These are phyloP conservation scores for Drosophila sp. DNA, from an alignment of 1,140 invertebrate genomes.

Conservation along the genomic window DNA sequence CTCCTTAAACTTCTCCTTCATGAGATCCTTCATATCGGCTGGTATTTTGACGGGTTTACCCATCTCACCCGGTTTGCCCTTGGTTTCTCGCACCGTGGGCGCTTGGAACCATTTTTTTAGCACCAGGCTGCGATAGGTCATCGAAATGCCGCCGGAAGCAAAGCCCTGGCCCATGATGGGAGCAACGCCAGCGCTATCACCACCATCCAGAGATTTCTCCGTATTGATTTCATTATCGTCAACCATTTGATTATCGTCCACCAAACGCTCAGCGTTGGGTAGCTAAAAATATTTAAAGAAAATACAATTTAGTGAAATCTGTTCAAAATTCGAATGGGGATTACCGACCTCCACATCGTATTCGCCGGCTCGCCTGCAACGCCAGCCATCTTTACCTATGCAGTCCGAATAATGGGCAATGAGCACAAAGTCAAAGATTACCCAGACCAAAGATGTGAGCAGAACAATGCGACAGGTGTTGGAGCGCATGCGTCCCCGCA, in stretches of 20 bases:
- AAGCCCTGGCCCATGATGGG: slow-evolving; percentile 71
- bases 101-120: slow-evolving; percentile 91
- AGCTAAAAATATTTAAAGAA: slow-evolving; percentile 43
- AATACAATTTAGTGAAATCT: not conserved
- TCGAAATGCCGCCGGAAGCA: slow-evolving; percentile 73
- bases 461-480: slow-evolving; percentile 97
- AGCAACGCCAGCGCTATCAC: slow-evolving; percentile 46
- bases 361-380: slow-evolving; percentile 86
- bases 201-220: slow-evolving; percentile 77
- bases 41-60: slow-evolving; percentile 95
- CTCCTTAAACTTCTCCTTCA: slow-evolving; percentile 98
- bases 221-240: slow-evolving; percentile 84
- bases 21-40: slow-evolving; percentile 91
- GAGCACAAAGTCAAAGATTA: slow-evolving; percentile 95
- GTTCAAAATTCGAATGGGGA: not conserved
- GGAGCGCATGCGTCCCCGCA: slow-evolving; percentile 93
- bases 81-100: slow-evolving; percentile 88
- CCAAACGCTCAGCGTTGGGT: slow-evolving; percentile 73
- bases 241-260: slow-evolving; percentile 80
- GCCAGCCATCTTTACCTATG: slow-evolving; percentile 89
- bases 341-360: slow-evolving; percentile 85
- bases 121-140: slow-evolving; percentile 78
- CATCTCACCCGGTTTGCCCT: slow-evolving; percentile 93
- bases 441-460: slow-evolving; percentile 97
- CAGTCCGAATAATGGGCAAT: slow-evolving; percentile 97